phyloP scores from a whole-genome alignment of 2,113 vertebrate species.

The Centropristis striata region DNA sequence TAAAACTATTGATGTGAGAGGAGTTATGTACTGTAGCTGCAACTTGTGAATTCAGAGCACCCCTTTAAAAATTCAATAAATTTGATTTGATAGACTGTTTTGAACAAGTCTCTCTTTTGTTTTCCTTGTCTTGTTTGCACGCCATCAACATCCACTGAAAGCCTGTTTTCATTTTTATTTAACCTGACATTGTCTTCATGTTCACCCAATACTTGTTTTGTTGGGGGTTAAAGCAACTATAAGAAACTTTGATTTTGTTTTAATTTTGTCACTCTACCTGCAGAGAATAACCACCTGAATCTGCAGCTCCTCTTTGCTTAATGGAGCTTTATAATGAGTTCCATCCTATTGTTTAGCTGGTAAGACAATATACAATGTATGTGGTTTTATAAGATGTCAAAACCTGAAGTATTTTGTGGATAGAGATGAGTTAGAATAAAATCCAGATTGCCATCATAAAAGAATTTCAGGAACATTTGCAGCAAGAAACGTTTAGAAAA shows the following conservation, averaged over 20 bases:
- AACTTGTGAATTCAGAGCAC: conserved; percentile 82
- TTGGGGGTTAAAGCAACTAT: not conserved
- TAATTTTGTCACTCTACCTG: too few species aligned
- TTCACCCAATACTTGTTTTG: not conserved
- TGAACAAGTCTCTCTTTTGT: conserved; percentile 50
- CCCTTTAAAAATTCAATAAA: conserved; percentile 84
- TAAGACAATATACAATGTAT: too few species aligned
- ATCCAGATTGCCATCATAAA: not conserved
- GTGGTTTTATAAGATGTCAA: not conserved
- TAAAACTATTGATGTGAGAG: conserved; percentile 60
- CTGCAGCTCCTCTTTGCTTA: too few species aligned
- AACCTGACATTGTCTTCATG: not conserved
- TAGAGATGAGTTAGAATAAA: not conserved
- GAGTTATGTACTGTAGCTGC: conserved; percentile 78
- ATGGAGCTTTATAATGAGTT: too few species aligned
- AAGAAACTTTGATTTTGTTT: not conserved
- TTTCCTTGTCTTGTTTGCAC: not conserved
- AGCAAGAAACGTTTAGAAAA: not conserved
- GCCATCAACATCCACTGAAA: not conserved
- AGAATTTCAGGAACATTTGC: not conserved
- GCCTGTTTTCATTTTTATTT: not conserved
- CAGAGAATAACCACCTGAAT: not conserved
- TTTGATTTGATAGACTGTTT: conserved; percentile 83
- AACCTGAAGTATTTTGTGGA: not conserved
- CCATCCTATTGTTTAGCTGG: too few species aligned